Conservation (phyloP, 1,140 invertebrate species). For the Pseudomyrmex flavicornis region DNA sequence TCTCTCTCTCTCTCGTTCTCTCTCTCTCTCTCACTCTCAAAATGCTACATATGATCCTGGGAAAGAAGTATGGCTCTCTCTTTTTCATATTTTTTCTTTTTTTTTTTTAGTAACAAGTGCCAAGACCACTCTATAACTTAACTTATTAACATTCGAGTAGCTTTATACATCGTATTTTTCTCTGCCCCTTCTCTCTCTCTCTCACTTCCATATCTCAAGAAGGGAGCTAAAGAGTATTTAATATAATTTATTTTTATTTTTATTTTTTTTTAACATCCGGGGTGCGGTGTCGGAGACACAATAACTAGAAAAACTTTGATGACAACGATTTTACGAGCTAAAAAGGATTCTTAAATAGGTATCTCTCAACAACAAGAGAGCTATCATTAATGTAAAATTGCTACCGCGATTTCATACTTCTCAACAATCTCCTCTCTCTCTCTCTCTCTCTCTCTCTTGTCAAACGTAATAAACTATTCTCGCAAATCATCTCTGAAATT, state of each 20-base stretch:
- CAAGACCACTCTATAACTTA: constrained; percentile 50
- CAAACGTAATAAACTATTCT: constrained; percentile 31
- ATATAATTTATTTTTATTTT: constrained; percentile 55
- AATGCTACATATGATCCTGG: constrained; percentile 55
- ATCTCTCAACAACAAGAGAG: constrained; percentile 25
- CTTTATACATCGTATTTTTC: constrained; percentile 44
- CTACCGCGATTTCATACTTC: constrained; percentile 12
- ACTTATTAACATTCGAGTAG: constrained; percentile 59
- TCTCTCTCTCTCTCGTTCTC: no score
- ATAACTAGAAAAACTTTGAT: constrained; percentile 47
- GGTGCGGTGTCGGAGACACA: constrained; percentile 16
- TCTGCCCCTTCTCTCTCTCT: not conserved
- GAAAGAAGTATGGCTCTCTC: constrained; percentile 65
- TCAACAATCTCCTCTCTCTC: constrained; percentile 13
- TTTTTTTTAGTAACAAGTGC: constrained; percentile 54
- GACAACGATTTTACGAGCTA: constrained; percentile 42
- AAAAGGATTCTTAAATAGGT: constrained; percentile 7
- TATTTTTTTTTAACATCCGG: constrained; percentile 39
- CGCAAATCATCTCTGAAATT: constrained; percentile 41
- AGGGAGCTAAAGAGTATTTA: constrained; percentile 63
- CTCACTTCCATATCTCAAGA: no score
- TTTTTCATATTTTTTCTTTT: not conserved
- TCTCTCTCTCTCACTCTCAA: constrained; percentile 30
- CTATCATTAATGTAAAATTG: not conserved
- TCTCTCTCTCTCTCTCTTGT: not conserved